Evolutionary conservation across 2,888 invertebrate genomes (phyloP).

Genomic region (Resseliella maxima): DNA sequence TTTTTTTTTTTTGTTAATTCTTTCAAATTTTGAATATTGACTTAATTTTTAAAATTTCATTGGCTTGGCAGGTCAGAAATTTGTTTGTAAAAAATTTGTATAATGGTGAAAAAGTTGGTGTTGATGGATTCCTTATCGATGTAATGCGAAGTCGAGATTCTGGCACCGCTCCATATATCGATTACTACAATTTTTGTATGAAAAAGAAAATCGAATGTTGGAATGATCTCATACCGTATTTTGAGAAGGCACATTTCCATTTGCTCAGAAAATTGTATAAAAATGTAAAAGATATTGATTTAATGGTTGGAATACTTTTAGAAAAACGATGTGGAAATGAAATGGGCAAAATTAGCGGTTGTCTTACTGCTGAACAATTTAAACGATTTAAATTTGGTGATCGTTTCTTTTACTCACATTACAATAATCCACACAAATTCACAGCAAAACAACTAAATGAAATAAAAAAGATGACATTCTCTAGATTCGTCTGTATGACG

Average conservation of each 20-base stretch:
- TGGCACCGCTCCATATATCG: background rate
- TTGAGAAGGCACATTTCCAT: background rate
- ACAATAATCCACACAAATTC: background rate
- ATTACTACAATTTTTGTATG: background rate
- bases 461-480: background rate
- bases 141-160: background rate
- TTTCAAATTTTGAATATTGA: background rate
- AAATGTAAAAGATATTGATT: background rate
- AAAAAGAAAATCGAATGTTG: background rate
- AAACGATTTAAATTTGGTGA: background rate
- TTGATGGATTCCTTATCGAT: background rate
- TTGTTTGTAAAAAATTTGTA: background rate
- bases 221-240: background rate
- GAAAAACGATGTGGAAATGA: background rate
- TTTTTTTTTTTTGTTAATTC: background rate
- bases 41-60: background rate
- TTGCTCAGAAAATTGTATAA: background rate
- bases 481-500: background rate
- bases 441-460: background rate
- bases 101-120: background rate
- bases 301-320: background rate
- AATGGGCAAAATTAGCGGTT: background rate
- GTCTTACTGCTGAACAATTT: background rate
- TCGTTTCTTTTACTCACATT: background rate
- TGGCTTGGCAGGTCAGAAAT: background rate